A percentile compares a stretch with the other conserved stretches of the same genome.
Evolutionary conservation across 2,888 invertebrate genomes (phyloP).

Genomic region (Lucinisca nassula): DNA sequence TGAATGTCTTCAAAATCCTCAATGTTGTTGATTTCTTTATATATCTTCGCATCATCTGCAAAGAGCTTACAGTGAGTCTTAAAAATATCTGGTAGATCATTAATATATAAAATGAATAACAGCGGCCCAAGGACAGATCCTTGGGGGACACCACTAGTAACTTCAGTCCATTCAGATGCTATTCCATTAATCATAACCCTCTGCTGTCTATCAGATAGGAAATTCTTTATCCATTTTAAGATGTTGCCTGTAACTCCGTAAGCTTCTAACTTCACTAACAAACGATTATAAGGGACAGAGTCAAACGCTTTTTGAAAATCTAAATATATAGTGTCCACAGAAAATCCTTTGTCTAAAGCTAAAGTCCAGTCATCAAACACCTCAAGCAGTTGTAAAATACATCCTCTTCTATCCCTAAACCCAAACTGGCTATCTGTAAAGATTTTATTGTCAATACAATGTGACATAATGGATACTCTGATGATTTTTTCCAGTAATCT

Average conservation of each 20-base stretch:
- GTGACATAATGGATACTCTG: background rate
- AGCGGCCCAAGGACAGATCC: conserved; percentile 23
- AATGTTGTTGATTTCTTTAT: background rate
- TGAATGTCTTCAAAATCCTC: conserved; percentile 17
- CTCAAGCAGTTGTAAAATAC: conserved; percentile 16
- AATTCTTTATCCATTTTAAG: conserved; percentile 2
- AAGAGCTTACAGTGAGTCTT: conserved; percentile 2
- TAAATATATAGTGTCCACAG: conserved; percentile 6
- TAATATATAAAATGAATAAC: conserved; percentile 2
- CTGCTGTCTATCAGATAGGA: background rate
- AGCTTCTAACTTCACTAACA: background rate
- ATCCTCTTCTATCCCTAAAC: background rate
- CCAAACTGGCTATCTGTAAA: background rate
- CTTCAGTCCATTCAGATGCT: conserved; percentile 26
- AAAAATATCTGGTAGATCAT: background rate
- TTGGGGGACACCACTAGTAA: conserved; percentile 23
- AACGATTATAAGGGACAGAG: conserved; percentile 4
- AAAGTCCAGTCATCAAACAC: conserved; percentile 5
- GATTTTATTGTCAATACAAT: background rate
- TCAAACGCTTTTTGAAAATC: conserved; percentile 23
- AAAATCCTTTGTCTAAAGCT: background rate
- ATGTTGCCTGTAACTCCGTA: conserved; percentile 2
- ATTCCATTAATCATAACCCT: background rate
- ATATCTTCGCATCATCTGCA: conserved; percentile 4
- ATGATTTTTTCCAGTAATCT: background rate